These are phyloP conservation scores for Aphyosemion australe DNA, from an alignment of 2,113 vertebrate genomes.

Conservation along the genomic window DNA sequence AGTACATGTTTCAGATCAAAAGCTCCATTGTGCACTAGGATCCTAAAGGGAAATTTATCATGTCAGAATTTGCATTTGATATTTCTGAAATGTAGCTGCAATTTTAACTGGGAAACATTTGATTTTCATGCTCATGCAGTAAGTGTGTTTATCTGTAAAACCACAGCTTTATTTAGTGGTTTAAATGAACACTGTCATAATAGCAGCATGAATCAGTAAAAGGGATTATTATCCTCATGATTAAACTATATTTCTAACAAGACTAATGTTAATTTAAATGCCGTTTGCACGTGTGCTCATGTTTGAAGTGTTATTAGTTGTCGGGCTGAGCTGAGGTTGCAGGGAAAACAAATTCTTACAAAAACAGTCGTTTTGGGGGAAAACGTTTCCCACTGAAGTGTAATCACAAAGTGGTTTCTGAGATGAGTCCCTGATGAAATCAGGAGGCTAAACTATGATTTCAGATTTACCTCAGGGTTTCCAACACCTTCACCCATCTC, in stretches of 20 bases:
- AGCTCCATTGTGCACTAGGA: not conserved
- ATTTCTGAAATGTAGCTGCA: not conserved
- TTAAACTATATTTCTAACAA: not conserved
- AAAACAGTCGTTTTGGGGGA: not conserved
- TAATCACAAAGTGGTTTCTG: too few species aligned
- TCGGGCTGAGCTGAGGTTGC: not conserved
- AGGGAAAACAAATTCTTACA: not conserved
- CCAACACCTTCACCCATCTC: too few species aligned
- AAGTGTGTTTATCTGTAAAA: not conserved
- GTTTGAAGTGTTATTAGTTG: not conserved
- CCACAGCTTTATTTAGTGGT: too few species aligned
- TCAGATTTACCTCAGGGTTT: too few species aligned
- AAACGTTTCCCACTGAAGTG: too few species aligned
- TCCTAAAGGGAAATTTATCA: slow-evolving; percentile 16
- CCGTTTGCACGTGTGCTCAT: not conserved
- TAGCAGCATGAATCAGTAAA: not conserved
- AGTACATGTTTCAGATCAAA: not conserved
- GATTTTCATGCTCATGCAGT: not conserved
- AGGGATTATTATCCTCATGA: not conserved
- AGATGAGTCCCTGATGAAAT: not conserved
- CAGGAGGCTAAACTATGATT: not conserved
- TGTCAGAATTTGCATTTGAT: not conserved
- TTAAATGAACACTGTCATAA: too few species aligned
- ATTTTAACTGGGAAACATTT: not conserved
- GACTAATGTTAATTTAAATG: not conserved